Conservation (phyloP, 2,888 invertebrate genomes). For the Unio pictorum region DNA sequence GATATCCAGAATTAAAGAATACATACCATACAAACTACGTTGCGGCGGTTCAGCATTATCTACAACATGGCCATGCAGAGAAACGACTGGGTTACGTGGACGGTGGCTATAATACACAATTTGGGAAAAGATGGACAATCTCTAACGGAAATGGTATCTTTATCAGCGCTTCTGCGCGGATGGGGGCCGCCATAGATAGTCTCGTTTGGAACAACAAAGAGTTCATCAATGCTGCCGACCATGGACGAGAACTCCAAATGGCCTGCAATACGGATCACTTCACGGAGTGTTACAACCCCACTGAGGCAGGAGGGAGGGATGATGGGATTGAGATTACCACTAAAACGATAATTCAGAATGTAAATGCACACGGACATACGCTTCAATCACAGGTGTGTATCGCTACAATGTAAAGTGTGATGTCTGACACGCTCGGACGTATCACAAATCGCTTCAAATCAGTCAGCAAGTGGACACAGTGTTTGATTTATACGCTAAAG, state of each 20-base stretch:
- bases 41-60: constrained; percentile 24
- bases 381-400: constrained; percentile 21
- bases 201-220: constrained; percentile 40
- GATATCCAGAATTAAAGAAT: constrained; percentile 22
- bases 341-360: constrained; percentile 20
- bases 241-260: constrained; percentile 40
- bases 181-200: constrained; percentile 40
- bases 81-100: constrained; percentile 24
- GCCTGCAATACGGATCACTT: constrained; percentile 28
- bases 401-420: too few relatives aligned
- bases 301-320: constrained; percentile 36
- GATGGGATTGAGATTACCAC: constrained; percentile 18
- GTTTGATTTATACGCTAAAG: too few relatives aligned
- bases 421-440: too few relatives aligned
- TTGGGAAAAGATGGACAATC: constrained; percentile 22
- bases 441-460: too few relatives aligned
- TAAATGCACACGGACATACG: constrained; percentile 14
- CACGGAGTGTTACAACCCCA: constrained; percentile 41
- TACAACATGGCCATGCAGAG: constrained; percentile 14
- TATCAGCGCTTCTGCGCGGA: constrained; percentile 31
- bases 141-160: constrained; percentile 18
- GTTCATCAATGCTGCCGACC: constrained; percentile 30
- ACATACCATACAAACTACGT: constrained; percentile 26
- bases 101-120: too few relatives aligned
- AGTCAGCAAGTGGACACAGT: too few relatives aligned